Conservation (phyloP, 23 tunicate species). For the Ciona savignyi region DNA sequence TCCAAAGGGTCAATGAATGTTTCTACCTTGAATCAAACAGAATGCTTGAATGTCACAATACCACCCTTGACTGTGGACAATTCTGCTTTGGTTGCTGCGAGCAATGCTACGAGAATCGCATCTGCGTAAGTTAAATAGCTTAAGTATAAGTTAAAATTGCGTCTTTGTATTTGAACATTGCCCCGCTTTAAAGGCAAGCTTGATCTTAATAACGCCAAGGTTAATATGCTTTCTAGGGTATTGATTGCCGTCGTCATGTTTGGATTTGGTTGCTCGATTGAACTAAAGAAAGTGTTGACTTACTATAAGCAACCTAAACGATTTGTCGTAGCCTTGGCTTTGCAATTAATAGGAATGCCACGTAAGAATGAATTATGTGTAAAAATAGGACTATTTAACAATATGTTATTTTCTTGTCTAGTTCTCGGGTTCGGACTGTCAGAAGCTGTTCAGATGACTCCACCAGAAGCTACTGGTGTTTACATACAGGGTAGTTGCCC, state of each 20-base stretch:
- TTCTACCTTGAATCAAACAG: neutral
- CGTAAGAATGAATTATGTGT: constrained; percentile 23
- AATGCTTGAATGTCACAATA: neutral
- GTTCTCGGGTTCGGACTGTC: constrained; percentile 47
- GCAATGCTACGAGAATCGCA: neutral
- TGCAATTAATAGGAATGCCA: constrained; percentile 55
- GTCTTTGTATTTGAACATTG: too few relatives aligned
- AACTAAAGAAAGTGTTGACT: constrained; percentile 1
- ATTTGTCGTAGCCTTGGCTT: constrained; percentile 21
- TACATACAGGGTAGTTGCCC: constrained; percentile 56
- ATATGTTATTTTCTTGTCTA: too few relatives aligned
- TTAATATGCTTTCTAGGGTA: constrained; percentile 27
- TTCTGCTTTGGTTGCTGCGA: neutral
- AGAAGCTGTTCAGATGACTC: constrained; percentile 25
- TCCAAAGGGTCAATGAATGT: neutral
- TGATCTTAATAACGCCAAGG: too few relatives aligned
- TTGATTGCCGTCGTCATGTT: constrained; percentile 41
- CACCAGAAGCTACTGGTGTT: constrained; percentile 43
- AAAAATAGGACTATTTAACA: too few relatives aligned
- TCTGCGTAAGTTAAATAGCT: neutral
- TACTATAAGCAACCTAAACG: constrained; percentile 39
- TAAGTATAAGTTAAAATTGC: too few relatives aligned
- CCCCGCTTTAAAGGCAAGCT: too few relatives aligned
- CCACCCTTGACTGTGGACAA: neutral
- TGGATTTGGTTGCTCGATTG: constrained; percentile 44